Evolutionary conservation across 2,888 invertebrate genomes (phyloP), one percentile per base, ranked within the genome.

Genomic region (Spodoptera picta): DNA sequence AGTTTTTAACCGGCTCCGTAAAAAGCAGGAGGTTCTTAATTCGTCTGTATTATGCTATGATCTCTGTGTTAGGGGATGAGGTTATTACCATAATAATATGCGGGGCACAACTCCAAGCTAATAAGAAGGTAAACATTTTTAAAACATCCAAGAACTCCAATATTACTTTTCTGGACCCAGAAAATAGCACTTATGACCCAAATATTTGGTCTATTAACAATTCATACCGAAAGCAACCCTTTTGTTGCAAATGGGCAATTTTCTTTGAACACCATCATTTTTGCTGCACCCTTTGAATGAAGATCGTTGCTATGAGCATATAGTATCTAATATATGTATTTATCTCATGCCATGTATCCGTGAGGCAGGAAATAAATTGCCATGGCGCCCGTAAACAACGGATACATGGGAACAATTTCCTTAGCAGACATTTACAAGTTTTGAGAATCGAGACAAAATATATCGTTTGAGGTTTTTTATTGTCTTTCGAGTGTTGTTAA

Each of bases 311-410:
- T 36, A 36, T 36, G 9, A 36, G 36, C 36, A 9, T 36, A 36
- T 60, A 70, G 52, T 67, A 63, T 73, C 57, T 69, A 58, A 61
- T 36, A 36, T 36, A n/a, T n/a, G n/a, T n/a, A 69, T 58, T 70
- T 66, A 66, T 74, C 70, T 60, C 54, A 43, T 45, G 24, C 47
- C 66, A 74, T 74, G 50, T 53, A 41, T 70, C 44, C 49, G 56
- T 66, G 56, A 51, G 58, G 48, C 67, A 72, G 44, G 49, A 67
- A 72, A 72, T 72, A 72, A 63, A 72, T 72, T 72, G 67, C 71
- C 9, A 19, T 53, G 44, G 42, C 36, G 42, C 42, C 54, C 45
- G 73, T 67, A 48, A 62, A 56, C 59, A 67, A 60, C 62, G 71
- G 73, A 60, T 59, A 72, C 59, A 73, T 42, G 62, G 62, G 23